Evolutionary conservation across 2,888 invertebrate genomes (phyloP), one percentile per base, ranked within the genome.

Genomic region (Lamellibrachia columna): DNA sequence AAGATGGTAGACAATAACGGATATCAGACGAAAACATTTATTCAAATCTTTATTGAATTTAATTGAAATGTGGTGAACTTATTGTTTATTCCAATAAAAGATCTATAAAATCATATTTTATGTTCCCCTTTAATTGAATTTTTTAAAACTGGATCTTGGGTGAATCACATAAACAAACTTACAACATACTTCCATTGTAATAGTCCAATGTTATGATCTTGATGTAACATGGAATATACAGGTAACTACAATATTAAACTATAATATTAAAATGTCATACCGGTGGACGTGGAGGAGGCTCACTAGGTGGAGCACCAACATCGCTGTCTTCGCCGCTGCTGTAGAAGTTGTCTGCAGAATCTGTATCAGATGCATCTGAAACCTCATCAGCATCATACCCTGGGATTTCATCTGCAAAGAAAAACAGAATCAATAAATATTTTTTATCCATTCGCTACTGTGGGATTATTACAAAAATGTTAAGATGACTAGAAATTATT

Each of bases 251-350:
- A 6, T 22, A 75, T 58, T 58, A 2, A 11, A 58, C 15, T 8
- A 75, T 75, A 75, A 75, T 75, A 75, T 22, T 22, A 75, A 75
- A 22, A 75, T 22, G n/a, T 75, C 22, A 22, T 75, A 75, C 75
- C 22, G 75, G 75, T 4, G 52, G 28, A 28, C 60, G 75, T 40
- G 75, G 15, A 11, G 52, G 52, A 8, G 40, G 92, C 92, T 58
- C 75, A 58, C 60, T 92, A 40, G 92, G 92, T 52, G 92, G 28
- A 11, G 53, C 58, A 40, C n/a, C 90, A 15, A 15, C 52, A 53
- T 15, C 28, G 53, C 28, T 90, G 8, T 93, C 93, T 52, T 93
- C 93, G 8, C 92, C 93, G 90, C 92, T 92, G 52, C 91, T 92
- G 92, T 75, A 60, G 91, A 93, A 93, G 7, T 92, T 91, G 55